Evolutionary conservation across 2,888 invertebrate species (phyloP).

Genomic region (Ormyrus labotus): DNA sequence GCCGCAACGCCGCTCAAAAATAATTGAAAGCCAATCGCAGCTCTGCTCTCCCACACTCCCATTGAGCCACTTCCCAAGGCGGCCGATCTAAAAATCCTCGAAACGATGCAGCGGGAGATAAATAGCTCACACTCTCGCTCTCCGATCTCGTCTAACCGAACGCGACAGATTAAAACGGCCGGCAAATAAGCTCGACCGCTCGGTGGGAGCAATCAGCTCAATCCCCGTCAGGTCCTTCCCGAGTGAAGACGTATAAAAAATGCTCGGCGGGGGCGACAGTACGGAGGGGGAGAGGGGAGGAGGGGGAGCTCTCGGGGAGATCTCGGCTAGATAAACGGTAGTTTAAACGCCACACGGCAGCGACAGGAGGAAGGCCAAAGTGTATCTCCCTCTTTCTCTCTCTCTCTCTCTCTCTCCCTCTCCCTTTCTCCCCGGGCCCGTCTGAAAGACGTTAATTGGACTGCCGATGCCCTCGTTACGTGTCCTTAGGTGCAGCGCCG

Average conservation of each 20-base stretch:
- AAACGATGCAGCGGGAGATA: too few species aligned
- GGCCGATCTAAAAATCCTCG: too few species aligned
- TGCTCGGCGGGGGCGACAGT: not conserved
- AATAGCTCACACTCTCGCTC: too few species aligned
- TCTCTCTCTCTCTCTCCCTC: not conserved
- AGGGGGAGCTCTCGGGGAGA: slow-evolving; percentile 9
- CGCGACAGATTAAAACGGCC: slow-evolving; percentile 7
- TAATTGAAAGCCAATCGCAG: too few species aligned
- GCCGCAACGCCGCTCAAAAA: too few species aligned
- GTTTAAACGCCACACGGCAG: slow-evolving; percentile 32
- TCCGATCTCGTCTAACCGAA: not conserved
- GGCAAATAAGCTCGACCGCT: not conserved
- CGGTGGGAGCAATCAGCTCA: too few species aligned
- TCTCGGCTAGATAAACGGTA: slow-evolving; percentile 52
- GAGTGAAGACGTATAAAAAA: slow-evolving; percentile 26
- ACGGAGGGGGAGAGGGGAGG: too few species aligned
- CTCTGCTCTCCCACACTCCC: too few species aligned
- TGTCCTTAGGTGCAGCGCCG: slow-evolving; percentile 48
- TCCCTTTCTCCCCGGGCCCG: not conserved
- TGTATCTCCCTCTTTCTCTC: slow-evolving; percentile 3
- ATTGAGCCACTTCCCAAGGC: too few species aligned
- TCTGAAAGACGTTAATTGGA: slow-evolving; percentile 60
- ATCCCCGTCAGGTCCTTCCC: too few species aligned
- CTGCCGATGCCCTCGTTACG: slow-evolving; percentile 60
- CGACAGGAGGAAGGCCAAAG: not conserved